Percentiles rank a stretch among this genome's conserved stretches.
Evolutionary conservation across 2,797 vertebrate genomes (phyloP).

Genomic region (Protosalanx chinensis): DNA sequence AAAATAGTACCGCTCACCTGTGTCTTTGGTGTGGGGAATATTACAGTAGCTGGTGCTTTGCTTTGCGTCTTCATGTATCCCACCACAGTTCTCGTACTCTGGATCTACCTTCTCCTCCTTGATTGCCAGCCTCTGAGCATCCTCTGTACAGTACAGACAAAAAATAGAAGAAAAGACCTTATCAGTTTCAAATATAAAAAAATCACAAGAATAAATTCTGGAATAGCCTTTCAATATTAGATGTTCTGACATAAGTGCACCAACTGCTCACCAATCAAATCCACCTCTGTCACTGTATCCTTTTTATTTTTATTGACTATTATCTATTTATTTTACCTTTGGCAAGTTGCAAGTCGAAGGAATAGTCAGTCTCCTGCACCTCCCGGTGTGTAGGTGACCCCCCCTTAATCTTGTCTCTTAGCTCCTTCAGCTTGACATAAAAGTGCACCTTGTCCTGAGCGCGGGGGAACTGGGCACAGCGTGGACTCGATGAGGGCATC

Average conservation of each 20-base stretch:
- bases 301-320: neutral
- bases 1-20: constrained; percentile 54
- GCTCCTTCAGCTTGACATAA: constrained; percentile 95
- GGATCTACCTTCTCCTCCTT: constrained; percentile 97
- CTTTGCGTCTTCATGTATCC: constrained; percentile 58
- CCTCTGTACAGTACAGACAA: constrained; percentile 74
- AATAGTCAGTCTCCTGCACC: constrained; percentile 82
- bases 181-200: too few species aligned
- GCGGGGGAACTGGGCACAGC: constrained; percentile 96
- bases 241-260: too few species aligned
- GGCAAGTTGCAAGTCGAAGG: constrained; percentile 86
- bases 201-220: neutral
- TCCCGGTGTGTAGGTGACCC: constrained; percentile 37
- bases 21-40: constrained; percentile 59
- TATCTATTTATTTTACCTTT: constrained; percentile 76
- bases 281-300: neutral
- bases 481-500: constrained; percentile 96
- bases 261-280: neutral
- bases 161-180: constrained; percentile 2
- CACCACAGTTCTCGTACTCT: constrained; percentile 86
- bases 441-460: constrained; percentile 98
- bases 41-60: constrained; percentile 61
- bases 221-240: neutral
- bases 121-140: constrained; percentile 91
- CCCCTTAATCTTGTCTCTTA: constrained; percentile 89